Conservation (phyloP, 2,113 vertebrate species). For the Protomyctophum bolini region DNA sequence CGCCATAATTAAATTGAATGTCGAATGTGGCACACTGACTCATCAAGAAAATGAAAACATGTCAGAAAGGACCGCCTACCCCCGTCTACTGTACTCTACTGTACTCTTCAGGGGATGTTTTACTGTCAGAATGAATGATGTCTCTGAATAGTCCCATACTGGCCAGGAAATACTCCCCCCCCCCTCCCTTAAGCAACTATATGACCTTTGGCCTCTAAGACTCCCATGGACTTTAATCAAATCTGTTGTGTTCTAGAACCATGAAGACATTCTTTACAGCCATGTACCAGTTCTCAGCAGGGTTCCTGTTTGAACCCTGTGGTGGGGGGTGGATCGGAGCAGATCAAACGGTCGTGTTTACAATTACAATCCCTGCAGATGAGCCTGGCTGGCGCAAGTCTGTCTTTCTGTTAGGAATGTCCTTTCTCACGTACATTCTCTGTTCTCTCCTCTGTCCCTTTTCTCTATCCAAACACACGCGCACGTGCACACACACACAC, state of each 20-base stretch:
- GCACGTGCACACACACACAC: background rate
- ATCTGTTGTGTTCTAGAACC: constrained; percentile 35
- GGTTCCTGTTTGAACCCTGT: background rate
- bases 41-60: too few relatives aligned
- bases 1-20: too few relatives aligned
- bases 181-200: constrained; percentile 39
- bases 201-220: constrained; percentile 59
- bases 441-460: background rate
- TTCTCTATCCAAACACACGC: too few relatives aligned
- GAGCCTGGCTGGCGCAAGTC: constrained; percentile 17
- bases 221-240: constrained; percentile 59
- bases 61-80: too few relatives aligned
- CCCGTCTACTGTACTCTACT: background rate
- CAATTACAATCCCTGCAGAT: constrained; percentile 13
- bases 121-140: constrained; percentile 57
- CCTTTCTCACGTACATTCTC: background rate
- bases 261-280: constrained; percentile 29
- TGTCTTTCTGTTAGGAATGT: background rate
- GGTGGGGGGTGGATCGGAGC: constrained; percentile 22
- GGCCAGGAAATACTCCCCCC: constrained; percentile 35
- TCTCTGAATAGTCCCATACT: constrained; percentile 37
- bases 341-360: background rate
- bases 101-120: background rate
- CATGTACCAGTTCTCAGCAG: constrained; percentile 7
- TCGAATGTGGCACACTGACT: too few relatives aligned